phyloP scores from a whole-genome alignment of 2,888 invertebrate genomes.

The Rhabditoides inermis region DNA sequence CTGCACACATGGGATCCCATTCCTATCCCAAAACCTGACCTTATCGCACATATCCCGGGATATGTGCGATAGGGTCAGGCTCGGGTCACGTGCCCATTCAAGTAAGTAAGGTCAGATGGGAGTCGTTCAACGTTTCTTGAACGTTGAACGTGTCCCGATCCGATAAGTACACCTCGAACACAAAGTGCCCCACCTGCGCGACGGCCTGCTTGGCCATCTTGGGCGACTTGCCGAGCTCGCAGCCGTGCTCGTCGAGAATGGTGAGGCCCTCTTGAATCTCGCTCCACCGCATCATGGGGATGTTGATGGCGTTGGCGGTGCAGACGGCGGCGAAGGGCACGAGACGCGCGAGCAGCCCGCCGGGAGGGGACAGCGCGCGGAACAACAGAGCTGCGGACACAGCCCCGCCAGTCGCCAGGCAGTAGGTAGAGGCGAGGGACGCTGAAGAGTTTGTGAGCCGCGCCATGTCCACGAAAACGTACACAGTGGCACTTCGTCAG shows the following conservation, averaged over 20 bases:
- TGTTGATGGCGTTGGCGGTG: constrained; percentile 91
- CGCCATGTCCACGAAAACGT: no score
- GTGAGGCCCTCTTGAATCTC: constrained; percentile 63
- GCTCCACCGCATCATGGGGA: constrained; percentile 82
- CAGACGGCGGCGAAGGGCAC: constrained; percentile 90
- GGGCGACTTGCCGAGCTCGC: constrained; percentile 61
- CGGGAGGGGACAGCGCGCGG: constrained; percentile 63
- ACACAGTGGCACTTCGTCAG: constrained; percentile 52
- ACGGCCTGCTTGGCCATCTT: constrained; percentile 74
- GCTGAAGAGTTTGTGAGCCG: constrained; percentile 59
- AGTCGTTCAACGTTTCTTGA: no score
- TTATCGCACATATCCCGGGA: no score
- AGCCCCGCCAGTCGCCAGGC: constrained; percentile 7
- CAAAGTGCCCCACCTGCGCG: constrained; percentile 68
- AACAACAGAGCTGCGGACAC: constrained; percentile 5
- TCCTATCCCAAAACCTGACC: no score
- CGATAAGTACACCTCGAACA: no score
- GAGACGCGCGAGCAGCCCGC: constrained; percentile 70
- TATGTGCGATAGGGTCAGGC: no score
- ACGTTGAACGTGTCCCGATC: no score
- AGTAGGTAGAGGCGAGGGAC: constrained; percentile 53
- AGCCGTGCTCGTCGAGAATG: constrained; percentile 70
- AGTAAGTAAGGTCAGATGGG: no score
- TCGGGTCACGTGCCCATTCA: no score
- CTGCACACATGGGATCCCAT: no score